Base-by-base conservation (phyloP, 2,797 vertebrate genomes). In the Nyctalus aviator region DNA sequence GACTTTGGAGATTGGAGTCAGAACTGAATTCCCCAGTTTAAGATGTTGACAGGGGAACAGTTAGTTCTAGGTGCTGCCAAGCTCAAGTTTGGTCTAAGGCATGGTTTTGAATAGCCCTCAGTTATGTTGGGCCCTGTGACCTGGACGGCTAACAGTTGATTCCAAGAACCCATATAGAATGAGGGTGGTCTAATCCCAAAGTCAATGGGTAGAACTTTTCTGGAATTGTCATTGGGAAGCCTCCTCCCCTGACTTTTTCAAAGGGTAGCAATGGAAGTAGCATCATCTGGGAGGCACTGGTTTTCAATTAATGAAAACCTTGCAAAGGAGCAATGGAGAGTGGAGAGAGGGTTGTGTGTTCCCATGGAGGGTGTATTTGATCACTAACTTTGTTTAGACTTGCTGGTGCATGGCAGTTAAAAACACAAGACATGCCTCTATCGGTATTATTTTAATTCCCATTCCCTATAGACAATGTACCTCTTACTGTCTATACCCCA, bases 231-330 rank as follows among this genome's bases (percentile, higher is more conserved):
- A n/a, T 41, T 35, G 32, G 14, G n/a, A 25, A 86, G 5, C 44
- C 37, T 93, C 23, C n/a, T 84, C 18, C 55, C 6, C 12, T 48
- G 6, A 57, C 30, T 13, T 12, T 69, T 91, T 85, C 77, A 86
- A 94, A 76, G 55, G 18, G 53, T 68, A 62, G 13, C 18, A 35
- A 59, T 53, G 48, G 77, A 85, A 72, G 30, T 48, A 75, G 13
- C 46, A 17, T 73, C 27, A 94, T 62, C 48, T 79, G 82, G 32
- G 46, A 90, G 88, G 17, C 32, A 48, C 23, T 64, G 27, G 37
- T 71, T 92, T 96, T 90, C 71, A 84, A 18, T 86, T 55, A 90
- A 88, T 32, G 13, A 88, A 87, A 94, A 37, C 17, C 69, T 59
- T 35, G 84, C n/a, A 44, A 66, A 72, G 46, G 44, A 81, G 13